A percentile compares a stretch with the other conserved stretches of the same genome.
These are phyloP conservation scores for Lepisosteus oculatus DNA, from an alignment of 2,113 vertebrate genomes.

Conservation along the genomic window DNA sequence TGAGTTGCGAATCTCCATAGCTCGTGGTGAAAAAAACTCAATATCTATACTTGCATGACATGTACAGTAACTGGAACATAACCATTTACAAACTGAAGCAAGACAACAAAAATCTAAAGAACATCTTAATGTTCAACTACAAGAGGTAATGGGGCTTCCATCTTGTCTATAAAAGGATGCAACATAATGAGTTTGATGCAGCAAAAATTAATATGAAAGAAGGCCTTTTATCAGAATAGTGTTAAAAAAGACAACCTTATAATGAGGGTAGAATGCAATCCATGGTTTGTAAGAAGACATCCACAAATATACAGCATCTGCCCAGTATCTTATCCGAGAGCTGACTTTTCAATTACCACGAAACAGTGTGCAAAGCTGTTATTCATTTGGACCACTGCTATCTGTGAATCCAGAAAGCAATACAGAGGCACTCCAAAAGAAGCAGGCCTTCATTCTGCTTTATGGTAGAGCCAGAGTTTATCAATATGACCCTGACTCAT, in stretches of 20 bases:
- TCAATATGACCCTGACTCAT: conserved; percentile 44
- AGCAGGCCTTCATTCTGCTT: conserved; percentile 45
- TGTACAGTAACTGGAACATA: too few relatives aligned
- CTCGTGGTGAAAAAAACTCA: too few relatives aligned
- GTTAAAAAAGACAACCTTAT: not conserved
- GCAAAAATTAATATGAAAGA: not conserved
- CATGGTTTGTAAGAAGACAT: not conserved
- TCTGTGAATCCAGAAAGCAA: conserved; percentile 42
- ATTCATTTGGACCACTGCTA: conserved; percentile 39
- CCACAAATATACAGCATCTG: conserved; percentile 35
- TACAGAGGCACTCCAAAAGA: conserved; percentile 29
- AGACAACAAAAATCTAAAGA: not conserved
- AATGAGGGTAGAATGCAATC: not conserved
- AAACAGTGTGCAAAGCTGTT: conserved; percentile 37
- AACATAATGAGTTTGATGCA: not conserved
- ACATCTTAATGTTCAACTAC: not conserved
- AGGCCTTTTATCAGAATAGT: not conserved
- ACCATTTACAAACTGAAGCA: too few relatives aligned
- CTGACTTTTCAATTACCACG: conserved; percentile 57
- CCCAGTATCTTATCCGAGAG: conserved; percentile 47
- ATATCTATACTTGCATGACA: too few relatives aligned
- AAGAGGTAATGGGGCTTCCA: not conserved
- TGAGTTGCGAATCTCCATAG: too few relatives aligned
- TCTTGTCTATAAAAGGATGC: not conserved
- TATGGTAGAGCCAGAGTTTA: conserved; percentile 48